A percentile compares a stretch with the other conserved stretches of the same genome.
phyloP scores from a whole-genome alignment of 2,113 vertebrate genomes.

The Bettongia penicillata region DNA sequence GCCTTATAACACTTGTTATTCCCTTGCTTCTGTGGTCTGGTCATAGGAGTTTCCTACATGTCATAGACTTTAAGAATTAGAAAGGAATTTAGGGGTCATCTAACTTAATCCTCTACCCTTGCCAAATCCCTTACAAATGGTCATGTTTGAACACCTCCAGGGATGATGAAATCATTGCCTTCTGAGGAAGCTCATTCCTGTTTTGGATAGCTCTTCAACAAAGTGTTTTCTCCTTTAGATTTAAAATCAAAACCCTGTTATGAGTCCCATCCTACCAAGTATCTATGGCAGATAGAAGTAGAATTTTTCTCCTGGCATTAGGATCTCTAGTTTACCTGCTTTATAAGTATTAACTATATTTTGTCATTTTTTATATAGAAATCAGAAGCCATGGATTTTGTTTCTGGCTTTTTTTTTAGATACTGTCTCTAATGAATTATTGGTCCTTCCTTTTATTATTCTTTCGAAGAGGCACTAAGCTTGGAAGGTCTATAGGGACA shows the following conservation, averaged over 20 bases:
- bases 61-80: not conserved
- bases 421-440: not conserved
- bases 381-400: not conserved
- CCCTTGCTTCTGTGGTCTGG: not conserved
- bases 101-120: not conserved
- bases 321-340: not conserved
- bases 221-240: not conserved
- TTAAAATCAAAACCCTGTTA: not conserved
- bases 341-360: not conserved
- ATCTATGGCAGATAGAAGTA: not conserved
- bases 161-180: not conserved
- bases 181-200: not conserved
- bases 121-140: not conserved
- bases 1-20: not conserved
- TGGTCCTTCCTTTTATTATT: not conserved
- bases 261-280: not conserved
- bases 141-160: not conserved
- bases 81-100: not conserved
- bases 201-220: not conserved
- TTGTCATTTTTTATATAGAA: not conserved
- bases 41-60: not conserved
- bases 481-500: not conserved
- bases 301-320: not conserved
- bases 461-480: not conserved
- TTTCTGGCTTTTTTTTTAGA: not conserved